Evolutionary conservation across 2,113 vertebrate species (phyloP).

Genomic region (Sorex fumeus): DNA sequence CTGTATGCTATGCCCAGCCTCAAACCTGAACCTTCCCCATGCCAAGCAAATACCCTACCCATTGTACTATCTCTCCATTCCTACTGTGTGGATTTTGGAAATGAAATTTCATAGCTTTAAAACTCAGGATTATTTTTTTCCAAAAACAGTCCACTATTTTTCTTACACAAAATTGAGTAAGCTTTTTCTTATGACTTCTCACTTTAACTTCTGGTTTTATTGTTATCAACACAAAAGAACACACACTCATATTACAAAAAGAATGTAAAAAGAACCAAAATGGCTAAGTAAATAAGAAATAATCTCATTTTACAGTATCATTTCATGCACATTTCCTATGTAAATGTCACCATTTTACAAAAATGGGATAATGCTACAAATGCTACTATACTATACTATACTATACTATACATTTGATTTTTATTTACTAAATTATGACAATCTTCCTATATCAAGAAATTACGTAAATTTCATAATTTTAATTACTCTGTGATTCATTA

Average conservation of each 20-base stretch:
- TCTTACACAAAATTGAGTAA: conserved; percentile 22
- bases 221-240: conserved; percentile 49
- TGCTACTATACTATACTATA: too few relatives aligned
- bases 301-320: neutral
- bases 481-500: conserved; percentile 45
- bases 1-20: too few relatives aligned
- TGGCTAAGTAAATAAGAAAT: neutral
- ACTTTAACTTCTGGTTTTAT: conserved; percentile 55
- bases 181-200: conserved; percentile 53
- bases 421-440: conserved; percentile 7
- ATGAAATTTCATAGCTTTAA: conserved; percentile 63
- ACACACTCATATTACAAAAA: conserved; percentile 56
- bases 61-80: too few relatives aligned
- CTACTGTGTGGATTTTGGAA: neutral
- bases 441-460: conserved; percentile 45
- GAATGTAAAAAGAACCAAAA: conserved; percentile 50
- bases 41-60: too few relatives aligned
- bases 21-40: too few relatives aligned
- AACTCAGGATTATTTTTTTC: conserved; percentile 49
- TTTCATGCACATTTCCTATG: conserved; percentile 36
- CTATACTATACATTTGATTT: conserved; percentile 11
- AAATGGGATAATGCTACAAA: neutral
- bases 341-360: conserved; percentile 55
- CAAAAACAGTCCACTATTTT: conserved; percentile 49
- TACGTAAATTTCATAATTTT: neutral